Base-by-base conservation (phyloP, 2,888 invertebrate genomes). In the Rhogogaster chlorosoma region DNA sequence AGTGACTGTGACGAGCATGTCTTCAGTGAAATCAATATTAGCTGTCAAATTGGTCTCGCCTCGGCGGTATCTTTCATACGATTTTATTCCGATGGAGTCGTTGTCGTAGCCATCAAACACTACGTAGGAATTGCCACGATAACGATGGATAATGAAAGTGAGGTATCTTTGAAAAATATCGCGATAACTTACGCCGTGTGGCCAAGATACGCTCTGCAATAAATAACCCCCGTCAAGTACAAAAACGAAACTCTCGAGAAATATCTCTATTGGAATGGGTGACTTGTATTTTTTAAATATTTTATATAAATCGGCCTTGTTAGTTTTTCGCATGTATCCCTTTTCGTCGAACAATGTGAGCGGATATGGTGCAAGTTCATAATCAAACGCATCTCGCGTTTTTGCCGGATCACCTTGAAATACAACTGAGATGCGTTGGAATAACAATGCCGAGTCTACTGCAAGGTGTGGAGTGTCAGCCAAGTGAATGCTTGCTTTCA, bases 371-470 rank as follows among this genome's bases (percentile, higher is more conserved):
- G 78, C 22, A 78, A 78, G 78, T 57, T 78, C 78, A 53, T 78
- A 78, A 53, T 78, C 29, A 49, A 78, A 57, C 49, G 49, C 78
- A 15, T 57, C 32, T 36, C 32, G 49, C 32, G 78, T 57, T 32
- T n/a, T 49, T 9, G 86, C 86, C 75, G 86, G 86, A 82, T 90
- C 85, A 22, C 78, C 86, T 22, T 85, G 61, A 42, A 88, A 87
- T 29, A 86, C n/a, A 10, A 88, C 85, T 26, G 86, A 88, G 45
- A 90, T 88, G 80, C 88, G 64, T 83, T 89, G 88, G 75, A 90
- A 90, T 15, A 90, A 75, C 26, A 88, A 71, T 2, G 87, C 42
- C 32, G 89, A 87, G 84, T 90, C 88, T n/a, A 90, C 84, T 12
- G 73, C 42, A 75, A 75, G 75, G 42, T 75, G 75, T 45, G 75